Base-by-base conservation (phyloP, 1,140 invertebrate genomes). In the Sarcophaga peregrina region DNA sequence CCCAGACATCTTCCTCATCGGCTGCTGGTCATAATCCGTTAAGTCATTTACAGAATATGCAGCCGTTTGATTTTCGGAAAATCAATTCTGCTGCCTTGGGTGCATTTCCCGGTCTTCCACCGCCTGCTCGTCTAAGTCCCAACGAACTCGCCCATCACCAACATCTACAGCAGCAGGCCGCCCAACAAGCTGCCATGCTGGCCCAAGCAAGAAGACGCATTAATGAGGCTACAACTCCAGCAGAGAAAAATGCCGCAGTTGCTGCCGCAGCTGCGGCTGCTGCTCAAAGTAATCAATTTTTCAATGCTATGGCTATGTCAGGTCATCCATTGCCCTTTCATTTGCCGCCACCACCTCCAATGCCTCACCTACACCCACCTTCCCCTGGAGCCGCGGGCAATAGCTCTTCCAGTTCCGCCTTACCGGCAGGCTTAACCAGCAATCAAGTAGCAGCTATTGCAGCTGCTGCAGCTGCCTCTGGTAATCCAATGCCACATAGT, bases 31-130 rank as follows among this genome's bases (percentile, higher is more conserved):
- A 93, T 92, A 88, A 85, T 97, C 96, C 97, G 1, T 91, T 98
- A 50, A 97, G 96, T 90, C 93, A 96, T 86, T 91, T 98, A 37
- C 96, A 98, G 91, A 98, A 95, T 86, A 98, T 98, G 97, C 96
- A 98, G 89, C 97, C 97, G 2, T 98, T 97, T 90, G 97, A 98
- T 89, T 98, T 96, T 88, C 93, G 96, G 20, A 96, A 97, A 87
- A 92, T 96, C 68, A 92, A 93, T 80, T 91, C 92, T 82, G 90
- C 88, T 85, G 92, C 90, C 78, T 85, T 90, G 82, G 87, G 88
- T 8, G 88, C 86, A 73, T 90, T 91, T 78, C 87, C 86, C 5
- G 83, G 85, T 20, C 85, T 85, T 37, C 83, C 76, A 47, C 50
- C 50, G 0, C 82, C 90, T 84, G 84, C 85, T 37, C 85, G 89